Percentiles rank a stretch among this genome's conserved stretches.
Evolutionary conservation across 2,888 invertebrate species (phyloP).

Genomic region (Axea sp.): DNA sequence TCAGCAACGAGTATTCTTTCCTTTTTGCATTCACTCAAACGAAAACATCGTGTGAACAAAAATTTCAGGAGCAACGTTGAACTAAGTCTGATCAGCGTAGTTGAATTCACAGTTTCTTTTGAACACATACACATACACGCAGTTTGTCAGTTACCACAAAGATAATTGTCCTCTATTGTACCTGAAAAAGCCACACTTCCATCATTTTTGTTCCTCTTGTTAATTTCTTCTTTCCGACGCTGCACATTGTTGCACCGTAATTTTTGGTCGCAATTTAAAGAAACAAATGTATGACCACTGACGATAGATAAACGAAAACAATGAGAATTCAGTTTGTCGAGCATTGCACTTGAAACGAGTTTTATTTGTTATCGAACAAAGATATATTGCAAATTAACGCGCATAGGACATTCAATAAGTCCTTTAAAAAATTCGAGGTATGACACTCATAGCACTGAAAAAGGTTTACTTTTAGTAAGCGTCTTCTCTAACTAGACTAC

Average conservation of each 20-base stretch:
- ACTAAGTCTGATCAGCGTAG: not conserved
- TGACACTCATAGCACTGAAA: no score
- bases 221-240: not conserved
- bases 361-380: not conserved
- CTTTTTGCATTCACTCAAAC: conserved; percentile 14
- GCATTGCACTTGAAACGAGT: no score
- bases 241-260: not conserved
- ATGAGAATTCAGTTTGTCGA: no score
- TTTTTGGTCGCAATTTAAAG: conserved; percentile 22
- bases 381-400: conserved; percentile 7
- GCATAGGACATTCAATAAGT: no score
- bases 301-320: no score
- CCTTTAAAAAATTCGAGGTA: no score
- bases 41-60: conserved; percentile 51
- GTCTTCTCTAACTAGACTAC: no score
- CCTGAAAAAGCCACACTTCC: conserved; percentile 6
- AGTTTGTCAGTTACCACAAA: conserved; percentile 13
- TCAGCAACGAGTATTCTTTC: conserved; percentile 21
- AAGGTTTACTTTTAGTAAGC: no score
- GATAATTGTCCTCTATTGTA: conserved; percentile 14
- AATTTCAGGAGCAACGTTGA: conserved; percentile 18
- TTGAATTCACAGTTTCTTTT: conserved; percentile 3
- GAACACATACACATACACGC: no score
- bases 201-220: not conserved
- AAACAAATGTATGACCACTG: conserved; percentile 8